These are phyloP conservation scores for Microctonus aethiopoides DNA, from an alignment of 2,888 invertebrate genomes.

Conservation along the genomic window DNA sequence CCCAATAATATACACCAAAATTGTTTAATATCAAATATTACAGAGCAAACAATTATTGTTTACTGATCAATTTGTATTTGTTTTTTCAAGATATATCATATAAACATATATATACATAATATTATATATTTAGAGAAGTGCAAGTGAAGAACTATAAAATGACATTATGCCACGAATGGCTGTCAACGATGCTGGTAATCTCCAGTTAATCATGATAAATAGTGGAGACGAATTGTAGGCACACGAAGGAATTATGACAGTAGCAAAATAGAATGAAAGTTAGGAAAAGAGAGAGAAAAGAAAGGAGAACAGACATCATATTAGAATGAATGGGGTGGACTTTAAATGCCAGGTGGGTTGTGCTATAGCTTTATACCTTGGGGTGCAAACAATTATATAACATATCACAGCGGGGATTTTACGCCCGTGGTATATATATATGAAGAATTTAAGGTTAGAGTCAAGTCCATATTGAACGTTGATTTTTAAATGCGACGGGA, in stretches of 20 bases:
- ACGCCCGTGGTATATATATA: slow-evolving; percentile 2
- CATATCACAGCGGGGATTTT: slow-evolving; percentile 44
- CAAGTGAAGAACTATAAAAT: slow-evolving; percentile 4
- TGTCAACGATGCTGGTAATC: slow-evolving; percentile 64
- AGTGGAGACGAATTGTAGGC: slow-evolving; percentile 48
- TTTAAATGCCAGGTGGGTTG: slow-evolving; percentile 60
- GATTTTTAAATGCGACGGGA: not conserved
- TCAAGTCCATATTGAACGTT: slow-evolving; percentile 36
- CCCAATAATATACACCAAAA: slow-evolving; percentile 3
- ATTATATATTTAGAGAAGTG: not conserved
- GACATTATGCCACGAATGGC: slow-evolving; percentile 46
- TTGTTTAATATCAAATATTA: slow-evolving; percentile 8
- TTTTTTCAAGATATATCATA: not conserved
- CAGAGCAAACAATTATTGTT: not conserved
- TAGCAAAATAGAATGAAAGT: slow-evolving; percentile 23
- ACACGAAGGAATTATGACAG: slow-evolving; percentile 23
- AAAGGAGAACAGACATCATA: slow-evolving; percentile 29
- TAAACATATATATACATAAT: not conserved
- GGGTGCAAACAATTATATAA: slow-evolving; percentile 58
- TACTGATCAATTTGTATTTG: slow-evolving; percentile 1
- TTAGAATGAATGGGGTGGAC: slow-evolving; percentile 51
- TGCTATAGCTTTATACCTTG: slow-evolving; percentile 52
- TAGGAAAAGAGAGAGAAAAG: not conserved
- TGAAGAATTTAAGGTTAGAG: slow-evolving; percentile 28
- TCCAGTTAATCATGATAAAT: slow-evolving; percentile 65